phyloP scores from a whole-genome alignment of 2,888 invertebrate genomes.

The Sthenelais limicola region DNA sequence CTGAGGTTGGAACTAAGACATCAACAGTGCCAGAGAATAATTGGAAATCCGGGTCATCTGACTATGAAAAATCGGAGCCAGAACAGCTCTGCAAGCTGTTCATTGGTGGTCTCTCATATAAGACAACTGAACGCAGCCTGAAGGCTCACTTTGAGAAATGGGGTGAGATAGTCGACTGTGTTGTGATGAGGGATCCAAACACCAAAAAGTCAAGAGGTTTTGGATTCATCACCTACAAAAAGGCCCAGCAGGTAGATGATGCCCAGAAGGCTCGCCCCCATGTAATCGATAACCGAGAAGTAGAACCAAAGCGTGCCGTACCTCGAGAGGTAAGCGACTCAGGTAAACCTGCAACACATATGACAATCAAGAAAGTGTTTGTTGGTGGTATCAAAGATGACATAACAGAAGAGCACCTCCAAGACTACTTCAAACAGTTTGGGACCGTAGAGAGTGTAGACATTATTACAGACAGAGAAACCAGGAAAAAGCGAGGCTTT shows the following conservation, averaged over 20 bases:
- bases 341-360: slow-evolving; percentile 87
- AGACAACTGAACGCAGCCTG: slow-evolving; percentile 91
- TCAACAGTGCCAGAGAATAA: too few relatives aligned
- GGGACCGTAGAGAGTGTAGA: slow-evolving; percentile 88
- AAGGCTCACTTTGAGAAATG: slow-evolving; percentile 95
- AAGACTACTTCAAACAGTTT: slow-evolving; percentile 75
- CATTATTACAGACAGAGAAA: slow-evolving; percentile 92
- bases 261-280: slow-evolving; percentile 89
- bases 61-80: slow-evolving; percentile 48
- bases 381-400: slow-evolving; percentile 95
- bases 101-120: slow-evolving; percentile 93
- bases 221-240: slow-evolving; percentile 96
- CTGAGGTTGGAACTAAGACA: slow-evolving; percentile 12
- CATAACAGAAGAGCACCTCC: slow-evolving; percentile 89
- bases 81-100: slow-evolving; percentile 86
- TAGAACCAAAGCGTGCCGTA: slow-evolving; percentile 97
- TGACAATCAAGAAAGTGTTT: slow-evolving; percentile 94
- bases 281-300: slow-evolving; percentile 92
- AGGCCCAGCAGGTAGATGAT: slow-evolving; percentile 94
- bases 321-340: slow-evolving; percentile 81
- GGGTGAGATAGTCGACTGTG: slow-evolving; percentile 80
- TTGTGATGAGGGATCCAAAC: slow-evolving; percentile 56
- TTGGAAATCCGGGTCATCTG: too few relatives aligned
- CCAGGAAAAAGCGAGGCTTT: slow-evolving; percentile 94
- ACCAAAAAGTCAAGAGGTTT: slow-evolving; percentile 83